These are phyloP conservation scores for Dipodomys spectabilis DNA, from an alignment of 2,113 vertebrate species.

Conservation along the genomic window DNA sequence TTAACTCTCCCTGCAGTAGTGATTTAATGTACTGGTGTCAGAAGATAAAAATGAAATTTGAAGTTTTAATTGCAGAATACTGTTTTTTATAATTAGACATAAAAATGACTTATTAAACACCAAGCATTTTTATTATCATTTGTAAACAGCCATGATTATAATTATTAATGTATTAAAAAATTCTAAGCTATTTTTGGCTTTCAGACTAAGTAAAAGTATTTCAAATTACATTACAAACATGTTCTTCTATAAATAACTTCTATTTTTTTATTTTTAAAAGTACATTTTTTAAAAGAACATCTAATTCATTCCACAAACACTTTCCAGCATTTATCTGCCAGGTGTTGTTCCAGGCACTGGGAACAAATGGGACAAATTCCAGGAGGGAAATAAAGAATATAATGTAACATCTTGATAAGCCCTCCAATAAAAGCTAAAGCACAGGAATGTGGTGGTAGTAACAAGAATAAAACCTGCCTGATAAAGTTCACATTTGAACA, in stretches of 20 bases:
- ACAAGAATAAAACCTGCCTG: not conserved
- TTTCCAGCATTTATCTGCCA: not conserved
- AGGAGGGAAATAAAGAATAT: not conserved
- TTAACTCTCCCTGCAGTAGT: not conserved
- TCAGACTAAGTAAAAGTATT: slow-evolving; percentile 12
- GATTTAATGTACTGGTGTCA: slow-evolving; percentile 20
- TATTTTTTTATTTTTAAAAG: not conserved
- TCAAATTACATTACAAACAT: slow-evolving; percentile 34
- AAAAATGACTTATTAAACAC: slow-evolving; percentile 35
- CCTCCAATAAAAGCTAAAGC: slow-evolving; percentile 12
- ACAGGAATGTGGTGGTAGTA: not conserved
- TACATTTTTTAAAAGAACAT: not conserved
- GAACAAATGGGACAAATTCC: not conserved
- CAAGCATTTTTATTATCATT: slow-evolving; percentile 47
- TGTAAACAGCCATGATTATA: slow-evolving; percentile 45
- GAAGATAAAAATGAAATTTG: not conserved
- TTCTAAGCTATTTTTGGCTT: slow-evolving; percentile 27
- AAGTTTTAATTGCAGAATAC: slow-evolving; percentile 8
- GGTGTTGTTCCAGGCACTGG: not conserved
- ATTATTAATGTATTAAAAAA: slow-evolving; percentile 28
- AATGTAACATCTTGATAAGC: not conserved
- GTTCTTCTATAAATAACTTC: slow-evolving; percentile 17
- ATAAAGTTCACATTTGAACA: not conserved
- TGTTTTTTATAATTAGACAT: not conserved
- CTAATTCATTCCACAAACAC: not conserved